Percentiles rank a stretch among this genome's conserved stretches.
Conservation (phyloP, 92 coral and sea anemone genomes). For the Zoanthus sociatus region DNA sequence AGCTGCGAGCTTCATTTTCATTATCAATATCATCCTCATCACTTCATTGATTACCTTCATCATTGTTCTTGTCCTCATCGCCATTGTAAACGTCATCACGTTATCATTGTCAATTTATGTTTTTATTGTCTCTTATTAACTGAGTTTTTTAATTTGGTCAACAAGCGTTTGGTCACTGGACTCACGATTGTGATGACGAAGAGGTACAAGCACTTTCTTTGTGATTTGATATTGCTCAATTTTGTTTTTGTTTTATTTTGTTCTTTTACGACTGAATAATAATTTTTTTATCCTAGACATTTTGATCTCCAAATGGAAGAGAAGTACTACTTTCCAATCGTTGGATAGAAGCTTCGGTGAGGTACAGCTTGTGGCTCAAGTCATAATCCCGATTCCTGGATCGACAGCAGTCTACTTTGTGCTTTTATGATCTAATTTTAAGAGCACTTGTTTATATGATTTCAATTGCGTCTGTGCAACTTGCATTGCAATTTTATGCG, state of each 20-base stretch:
- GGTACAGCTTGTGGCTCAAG: neutral
- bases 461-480: too few species aligned
- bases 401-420: too few species aligned
- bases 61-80: neutral
- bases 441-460: too few species aligned
- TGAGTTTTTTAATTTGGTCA: neutral
- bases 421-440: too few species aligned
- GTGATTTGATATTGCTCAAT: neutral
- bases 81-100: too few species aligned
- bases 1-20: too few species aligned
- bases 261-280: neutral
- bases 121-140: neutral
- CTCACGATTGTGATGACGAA: conserved; percentile 96
- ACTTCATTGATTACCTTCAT: neutral
- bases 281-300: conserved; percentile 3
- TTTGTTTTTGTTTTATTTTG: neutral
- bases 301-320: neutral
- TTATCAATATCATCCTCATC: neutral
- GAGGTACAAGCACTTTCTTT: conserved; percentile 64
- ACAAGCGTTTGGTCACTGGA: conserved; percentile 97
- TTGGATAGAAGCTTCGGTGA: neutral
- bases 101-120: neutral
- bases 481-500: too few species aligned
- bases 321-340: neutral
- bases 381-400: neutral